A percentile compares a stretch with the other conserved stretches of the same genome.
Evolutionary conservation across 2,113 vertebrate species (phyloP).

Genomic region (Ovis canadensis): DNA sequence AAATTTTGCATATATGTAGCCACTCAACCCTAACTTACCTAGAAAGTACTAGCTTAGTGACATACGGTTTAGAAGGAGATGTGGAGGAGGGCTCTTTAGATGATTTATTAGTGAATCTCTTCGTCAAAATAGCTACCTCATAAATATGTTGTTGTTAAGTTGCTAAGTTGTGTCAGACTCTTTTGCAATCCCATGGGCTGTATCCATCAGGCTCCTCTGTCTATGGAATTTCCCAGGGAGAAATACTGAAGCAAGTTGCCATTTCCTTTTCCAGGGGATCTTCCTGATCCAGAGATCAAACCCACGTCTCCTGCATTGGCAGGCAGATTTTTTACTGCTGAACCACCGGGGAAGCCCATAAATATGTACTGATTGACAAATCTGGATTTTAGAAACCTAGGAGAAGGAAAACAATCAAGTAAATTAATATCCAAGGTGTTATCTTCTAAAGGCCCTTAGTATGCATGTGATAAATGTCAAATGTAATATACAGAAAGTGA

Average conservation of each 20-base stretch:
- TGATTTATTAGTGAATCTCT: not conserved
- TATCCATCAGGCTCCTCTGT: not conserved
- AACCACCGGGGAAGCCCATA: not conserved
- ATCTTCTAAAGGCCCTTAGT: not conserved
- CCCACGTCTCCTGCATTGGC: not conserved
- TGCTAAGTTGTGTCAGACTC: not conserved
- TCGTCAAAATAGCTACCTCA: not conserved
- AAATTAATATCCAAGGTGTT: not conserved
- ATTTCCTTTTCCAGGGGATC: not conserved
- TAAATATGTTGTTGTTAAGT: not conserved
- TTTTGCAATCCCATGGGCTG: not conserved
- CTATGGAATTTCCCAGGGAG: not conserved
- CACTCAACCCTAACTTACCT: not conserved
- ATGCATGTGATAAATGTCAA: not conserved
- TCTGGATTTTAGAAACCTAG: not conserved
- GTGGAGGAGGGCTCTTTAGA: not conserved
- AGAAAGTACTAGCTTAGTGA: not conserved
- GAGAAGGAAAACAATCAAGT: not conserved
- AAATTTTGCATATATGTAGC: not conserved
- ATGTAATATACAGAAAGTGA: not conserved
- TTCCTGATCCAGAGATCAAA: not conserved
- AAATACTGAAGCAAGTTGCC: not conserved
- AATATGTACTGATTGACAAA: not conserved
- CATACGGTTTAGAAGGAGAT: not conserved
- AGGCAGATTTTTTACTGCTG: not conserved